These are phyloP conservation scores for Trissolcus japonicus DNA, from an alignment of 2,888 invertebrate species.

Conservation along the genomic window DNA sequence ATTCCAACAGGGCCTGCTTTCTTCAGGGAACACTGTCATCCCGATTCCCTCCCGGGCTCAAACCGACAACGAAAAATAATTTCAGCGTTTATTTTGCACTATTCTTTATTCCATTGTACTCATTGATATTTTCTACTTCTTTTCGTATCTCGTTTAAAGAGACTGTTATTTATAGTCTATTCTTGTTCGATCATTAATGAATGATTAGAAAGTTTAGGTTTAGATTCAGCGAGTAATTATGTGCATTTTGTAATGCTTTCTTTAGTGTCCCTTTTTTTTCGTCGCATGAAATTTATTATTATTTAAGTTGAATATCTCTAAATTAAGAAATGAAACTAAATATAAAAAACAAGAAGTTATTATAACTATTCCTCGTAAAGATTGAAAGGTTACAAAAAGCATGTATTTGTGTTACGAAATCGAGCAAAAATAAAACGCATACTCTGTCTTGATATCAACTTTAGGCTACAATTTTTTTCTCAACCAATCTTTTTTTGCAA, in stretches of 20 bases:
- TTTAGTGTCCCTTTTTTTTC: too few species aligned
- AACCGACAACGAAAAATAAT: slow-evolving; percentile 3
- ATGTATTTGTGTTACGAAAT: too few species aligned
- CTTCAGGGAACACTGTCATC: slow-evolving; percentile 66
- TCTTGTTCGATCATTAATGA: background rate
- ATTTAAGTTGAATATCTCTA: too few species aligned
- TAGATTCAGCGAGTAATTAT: background rate
- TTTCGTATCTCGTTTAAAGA: background rate
- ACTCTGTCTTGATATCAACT: too few species aligned
- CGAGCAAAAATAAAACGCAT: too few species aligned
- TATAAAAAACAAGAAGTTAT: too few species aligned
- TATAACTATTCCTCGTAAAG: too few species aligned
- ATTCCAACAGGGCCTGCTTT: slow-evolving; percentile 70
- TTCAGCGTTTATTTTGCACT: background rate
- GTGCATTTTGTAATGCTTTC: background rate
- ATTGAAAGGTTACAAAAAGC: too few species aligned
- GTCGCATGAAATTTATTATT: too few species aligned
- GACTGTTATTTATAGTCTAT: background rate
- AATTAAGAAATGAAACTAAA: too few species aligned
- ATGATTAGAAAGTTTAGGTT: background rate
- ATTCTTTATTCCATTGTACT: background rate
- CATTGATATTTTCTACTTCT: background rate
- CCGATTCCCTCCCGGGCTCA: slow-evolving; percentile 69
- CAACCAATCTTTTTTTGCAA: too few species aligned
- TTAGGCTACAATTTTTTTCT: too few species aligned